Evolutionary conservation across 1,140 invertebrate species (phyloP), one percentile per base, ranked within the genome.

Genomic region (Drosophila nikananu): DNA sequence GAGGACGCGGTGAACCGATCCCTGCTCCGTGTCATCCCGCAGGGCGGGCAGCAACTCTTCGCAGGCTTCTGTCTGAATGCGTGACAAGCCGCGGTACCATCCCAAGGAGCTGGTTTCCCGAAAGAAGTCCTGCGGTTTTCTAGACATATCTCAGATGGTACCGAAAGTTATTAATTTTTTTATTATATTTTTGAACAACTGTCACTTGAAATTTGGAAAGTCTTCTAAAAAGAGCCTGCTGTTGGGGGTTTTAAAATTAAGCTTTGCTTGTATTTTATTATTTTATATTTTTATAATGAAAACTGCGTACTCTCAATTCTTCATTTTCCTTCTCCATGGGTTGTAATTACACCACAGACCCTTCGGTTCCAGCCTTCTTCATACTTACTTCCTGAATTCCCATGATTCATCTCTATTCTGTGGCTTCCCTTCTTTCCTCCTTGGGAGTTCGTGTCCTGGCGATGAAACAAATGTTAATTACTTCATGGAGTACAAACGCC

Each of bases 381-480:
- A 8, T 12, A 2, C n/a, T 32, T 52, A n/a, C 3, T 54, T 2
- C 21, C 15, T n/a, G 17, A 25, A 27, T 41, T 30, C 13, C 13
- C n/a, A 19, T 25, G 48, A 55, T 30, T 64, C 21, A 65, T 32
- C 21, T 39, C 2, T 30, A 15, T 41, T 70, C 46, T 48, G 3
- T 58, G 49, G 42, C 10, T 17, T 41, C 6, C 8, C 6, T 32
- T 30, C 25, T 12, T 17, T 32, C 13, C 25, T n/a, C 7, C 44
- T 58, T 23, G 5, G 15, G 21, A 44, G 25, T 58, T 52, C 23
- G 19, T 39, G 32, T 46, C 35, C 41, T 42, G 75, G 27, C 44
- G 57, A 68, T 62, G 32, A 71, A 80, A 68, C 64, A 83, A 89
- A 89, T 74, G 64, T 30, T 87, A 86, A 86, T 89, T 83, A 80